Percentiles rank a stretch among this genome's conserved stretches.
Conservation (phyloP, 2,113 vertebrate genomes). For the Antennarius striatus region DNA sequence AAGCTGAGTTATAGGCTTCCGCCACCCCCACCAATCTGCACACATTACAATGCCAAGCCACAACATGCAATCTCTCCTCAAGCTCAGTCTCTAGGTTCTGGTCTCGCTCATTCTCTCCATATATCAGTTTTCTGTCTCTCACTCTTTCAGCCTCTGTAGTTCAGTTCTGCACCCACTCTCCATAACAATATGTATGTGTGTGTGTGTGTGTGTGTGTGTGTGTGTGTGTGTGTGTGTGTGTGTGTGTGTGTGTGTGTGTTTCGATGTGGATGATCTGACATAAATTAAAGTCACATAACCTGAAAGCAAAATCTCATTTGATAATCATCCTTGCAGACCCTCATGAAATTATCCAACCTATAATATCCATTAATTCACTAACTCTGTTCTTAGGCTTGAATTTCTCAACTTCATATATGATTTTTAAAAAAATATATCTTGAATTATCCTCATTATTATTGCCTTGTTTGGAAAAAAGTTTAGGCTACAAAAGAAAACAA, state of each 20-base stretch:
- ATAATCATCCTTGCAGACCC: not conserved
- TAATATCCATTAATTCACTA: too few relatives aligned
- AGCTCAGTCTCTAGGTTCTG: conserved; percentile 13
- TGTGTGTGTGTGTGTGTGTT: not conserved
- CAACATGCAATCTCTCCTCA: conserved; percentile 50
- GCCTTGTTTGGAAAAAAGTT: too few relatives aligned
- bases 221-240: not conserved
- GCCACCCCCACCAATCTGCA: conserved; percentile 63
- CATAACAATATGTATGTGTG: not conserved
- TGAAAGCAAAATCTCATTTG: conserved; percentile 16
- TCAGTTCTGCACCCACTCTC: conserved; percentile 3
- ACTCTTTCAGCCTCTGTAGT: conserved; percentile 1
- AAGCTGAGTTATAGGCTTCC: conserved; percentile 59
- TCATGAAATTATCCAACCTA: conserved; percentile 1
- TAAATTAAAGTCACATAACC: conserved; percentile 1
- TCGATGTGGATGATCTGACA: not conserved
- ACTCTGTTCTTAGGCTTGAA: too few relatives aligned
- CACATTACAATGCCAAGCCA: conserved; percentile 57
- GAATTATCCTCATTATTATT: too few relatives aligned
- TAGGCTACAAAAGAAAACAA: not conserved
- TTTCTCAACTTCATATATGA: too few relatives aligned
- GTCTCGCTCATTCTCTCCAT: not conserved
- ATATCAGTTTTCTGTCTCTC: not conserved
- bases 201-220: not conserved
- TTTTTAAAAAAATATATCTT: too few relatives aligned